phyloP scores from a whole-genome alignment of 2,113 vertebrate species.

The Rhinolophus ferrumequinum region DNA sequence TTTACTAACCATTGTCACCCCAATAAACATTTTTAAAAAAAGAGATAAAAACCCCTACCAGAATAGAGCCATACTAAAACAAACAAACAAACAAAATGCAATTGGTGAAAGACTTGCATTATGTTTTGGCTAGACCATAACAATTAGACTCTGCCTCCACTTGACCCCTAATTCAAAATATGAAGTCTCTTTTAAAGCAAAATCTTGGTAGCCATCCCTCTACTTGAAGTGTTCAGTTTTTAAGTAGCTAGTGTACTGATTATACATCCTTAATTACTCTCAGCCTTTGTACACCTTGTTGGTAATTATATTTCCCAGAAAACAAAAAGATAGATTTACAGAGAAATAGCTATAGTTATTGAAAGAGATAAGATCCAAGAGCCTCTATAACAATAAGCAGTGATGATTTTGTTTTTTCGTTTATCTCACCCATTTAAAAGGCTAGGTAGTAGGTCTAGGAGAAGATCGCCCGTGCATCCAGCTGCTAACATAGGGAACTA shows the following conservation, averaged over 20 bases:
- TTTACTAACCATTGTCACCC: too few relatives aligned
- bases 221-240: neutral
- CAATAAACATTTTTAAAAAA: too few relatives aligned
- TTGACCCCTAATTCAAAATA: neutral
- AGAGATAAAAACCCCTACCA: neutral
- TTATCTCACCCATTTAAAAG: neutral
- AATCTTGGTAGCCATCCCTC: neutral
- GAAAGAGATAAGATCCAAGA: neutral
- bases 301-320: neutral
- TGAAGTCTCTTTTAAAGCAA: neutral
- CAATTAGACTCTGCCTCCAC: neutral
- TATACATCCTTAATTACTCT: neutral
- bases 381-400: neutral
- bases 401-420: neutral
- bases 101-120: neutral
- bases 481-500: neutral
- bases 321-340: neutral
- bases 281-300: neutral
- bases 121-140: neutral
- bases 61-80: neutral
- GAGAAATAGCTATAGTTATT: neutral
- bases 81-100: neutral
- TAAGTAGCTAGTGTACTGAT: neutral
- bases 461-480: neutral
- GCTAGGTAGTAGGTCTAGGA: neutral